phyloP scores from a whole-genome alignment of 1,140 invertebrate species.

The Brachionus rubens region DNA sequence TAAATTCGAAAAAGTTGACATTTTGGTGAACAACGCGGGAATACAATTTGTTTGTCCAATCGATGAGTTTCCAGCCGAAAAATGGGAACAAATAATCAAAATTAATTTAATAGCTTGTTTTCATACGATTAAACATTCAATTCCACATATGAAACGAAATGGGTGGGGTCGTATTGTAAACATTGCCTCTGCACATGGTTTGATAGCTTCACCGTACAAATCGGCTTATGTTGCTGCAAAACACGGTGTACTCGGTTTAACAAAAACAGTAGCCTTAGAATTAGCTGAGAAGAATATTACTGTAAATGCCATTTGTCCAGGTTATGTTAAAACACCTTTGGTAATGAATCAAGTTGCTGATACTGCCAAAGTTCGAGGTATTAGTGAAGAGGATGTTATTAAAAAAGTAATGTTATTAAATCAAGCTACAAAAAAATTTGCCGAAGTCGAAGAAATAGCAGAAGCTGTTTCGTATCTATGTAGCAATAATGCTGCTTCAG shows the following conservation, averaged over 20 bases:
- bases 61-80: conserved; percentile 54
- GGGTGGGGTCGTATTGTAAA: conserved; percentile 58
- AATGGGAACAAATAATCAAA: conserved; percentile 53
- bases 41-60: conserved; percentile 54
- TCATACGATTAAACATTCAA: conserved; percentile 51
- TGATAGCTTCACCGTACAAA: conserved; percentile 53
- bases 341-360: conserved; percentile 50
- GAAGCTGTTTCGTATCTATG: conserved; percentile 47
- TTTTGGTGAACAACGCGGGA: conserved; percentile 56
- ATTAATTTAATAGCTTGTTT: conserved; percentile 56
- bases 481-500: conserved; percentile 48
- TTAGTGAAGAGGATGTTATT: conserved; percentile 36
- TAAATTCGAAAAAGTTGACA: conserved; percentile 51
- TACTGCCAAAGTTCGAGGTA: conserved; percentile 49
- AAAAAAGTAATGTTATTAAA: conserved; percentile 31
- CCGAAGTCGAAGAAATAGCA: conserved; percentile 16
- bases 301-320: conserved; percentile 57
- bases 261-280: conserved; percentile 55
- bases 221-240: conserved; percentile 56
- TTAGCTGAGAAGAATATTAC: conserved; percentile 54
- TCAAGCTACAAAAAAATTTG: conserved; percentile 46
- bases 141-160: conserved; percentile 54
- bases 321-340: conserved; percentile 57
- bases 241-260: conserved; percentile 55
- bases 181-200: conserved; percentile 55